These are phyloP conservation scores for Euura lappo DNA, from an alignment of 1,140 invertebrate species.

Conservation along the genomic window DNA sequence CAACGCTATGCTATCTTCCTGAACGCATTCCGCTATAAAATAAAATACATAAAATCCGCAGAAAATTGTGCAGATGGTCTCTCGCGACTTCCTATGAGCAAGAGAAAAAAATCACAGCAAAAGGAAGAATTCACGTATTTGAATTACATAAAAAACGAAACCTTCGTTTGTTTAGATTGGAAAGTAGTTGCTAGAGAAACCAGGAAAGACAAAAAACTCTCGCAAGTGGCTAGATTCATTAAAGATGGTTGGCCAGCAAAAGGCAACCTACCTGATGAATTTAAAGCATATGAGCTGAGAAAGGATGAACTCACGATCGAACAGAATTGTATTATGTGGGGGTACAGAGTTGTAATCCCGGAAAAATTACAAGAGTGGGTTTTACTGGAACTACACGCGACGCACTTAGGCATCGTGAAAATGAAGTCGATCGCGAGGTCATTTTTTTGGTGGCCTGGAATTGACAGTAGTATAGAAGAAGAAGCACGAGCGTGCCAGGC, in stretches of 20 bases:
- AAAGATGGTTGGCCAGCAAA: constrained; percentile 6
- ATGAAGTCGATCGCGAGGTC: constrained; percentile 51
- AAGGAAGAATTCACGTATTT: too few relatives aligned
- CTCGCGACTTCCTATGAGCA: constrained; percentile 27
- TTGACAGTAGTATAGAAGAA: constrained; percentile 53
- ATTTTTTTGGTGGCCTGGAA: constrained; percentile 22
- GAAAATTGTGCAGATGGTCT: constrained; percentile 37
- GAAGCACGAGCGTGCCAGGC: constrained; percentile 33
- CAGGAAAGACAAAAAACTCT: background rate
- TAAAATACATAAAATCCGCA: constrained; percentile 15
- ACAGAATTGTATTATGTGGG: constrained; percentile 17
- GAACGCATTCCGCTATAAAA: constrained; percentile 17
- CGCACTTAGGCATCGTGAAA: constrained; percentile 51
- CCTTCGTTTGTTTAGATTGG: background rate
- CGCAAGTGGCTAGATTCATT: background rate
- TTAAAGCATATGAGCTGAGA: background rate
- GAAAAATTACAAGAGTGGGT: constrained; percentile 29
- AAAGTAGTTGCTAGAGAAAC: background rate
- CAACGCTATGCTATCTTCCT: constrained; percentile 24
- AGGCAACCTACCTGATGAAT: background rate
- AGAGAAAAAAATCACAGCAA: background rate
- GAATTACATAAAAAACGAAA: background rate
- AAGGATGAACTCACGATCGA: too few relatives aligned
- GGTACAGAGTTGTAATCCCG: constrained; percentile 47
- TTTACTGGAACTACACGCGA: constrained; percentile 45